These are phyloP conservation scores for Semibalanus balanoides DNA, from an alignment of 1,140 invertebrate genomes.

Conservation along the genomic window DNA sequence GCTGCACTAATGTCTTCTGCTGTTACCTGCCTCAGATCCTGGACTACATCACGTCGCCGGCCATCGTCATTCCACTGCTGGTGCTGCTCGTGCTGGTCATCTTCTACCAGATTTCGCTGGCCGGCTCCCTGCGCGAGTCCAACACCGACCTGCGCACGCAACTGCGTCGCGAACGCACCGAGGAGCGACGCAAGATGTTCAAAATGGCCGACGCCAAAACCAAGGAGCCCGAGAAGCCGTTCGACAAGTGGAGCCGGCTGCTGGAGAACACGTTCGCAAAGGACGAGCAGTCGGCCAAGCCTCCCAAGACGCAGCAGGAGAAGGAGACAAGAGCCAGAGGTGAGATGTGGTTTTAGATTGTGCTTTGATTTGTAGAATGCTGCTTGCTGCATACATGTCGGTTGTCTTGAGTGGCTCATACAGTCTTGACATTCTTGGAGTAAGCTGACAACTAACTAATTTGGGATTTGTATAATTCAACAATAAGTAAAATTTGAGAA, in stretches of 20 bases:
- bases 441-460: too few relatives aligned
- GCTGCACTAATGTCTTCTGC: too few relatives aligned
- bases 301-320: not conserved
- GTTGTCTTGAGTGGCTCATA: too few relatives aligned
- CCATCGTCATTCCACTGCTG: slow-evolving; percentile 82
- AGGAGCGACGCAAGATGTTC: slow-evolving; percentile 83
- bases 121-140: slow-evolving; percentile 72
- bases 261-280: not conserved
- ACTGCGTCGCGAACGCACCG: slow-evolving; percentile 69
- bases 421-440: too few relatives aligned
- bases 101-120: slow-evolving; percentile 86
- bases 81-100: slow-evolving; percentile 84
- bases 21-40: slow-evolving; percentile 30
- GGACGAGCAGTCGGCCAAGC: not conserved
- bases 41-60: slow-evolving; percentile 80
- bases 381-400: too few relatives aligned
- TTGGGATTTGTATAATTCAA: too few relatives aligned
- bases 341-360: not conserved
- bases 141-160: slow-evolving; percentile 85
- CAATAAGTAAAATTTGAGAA: too few relatives aligned
- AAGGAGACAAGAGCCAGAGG: not conserved
- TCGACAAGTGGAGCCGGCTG: not conserved
- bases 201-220: slow-evolving; percentile 33
- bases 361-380: too few relatives aligned
- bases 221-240: slow-evolving; percentile 1